Evolutionary conservation across 2,888 invertebrate species (phyloP).

Genomic region (Luperina testacea): DNA sequence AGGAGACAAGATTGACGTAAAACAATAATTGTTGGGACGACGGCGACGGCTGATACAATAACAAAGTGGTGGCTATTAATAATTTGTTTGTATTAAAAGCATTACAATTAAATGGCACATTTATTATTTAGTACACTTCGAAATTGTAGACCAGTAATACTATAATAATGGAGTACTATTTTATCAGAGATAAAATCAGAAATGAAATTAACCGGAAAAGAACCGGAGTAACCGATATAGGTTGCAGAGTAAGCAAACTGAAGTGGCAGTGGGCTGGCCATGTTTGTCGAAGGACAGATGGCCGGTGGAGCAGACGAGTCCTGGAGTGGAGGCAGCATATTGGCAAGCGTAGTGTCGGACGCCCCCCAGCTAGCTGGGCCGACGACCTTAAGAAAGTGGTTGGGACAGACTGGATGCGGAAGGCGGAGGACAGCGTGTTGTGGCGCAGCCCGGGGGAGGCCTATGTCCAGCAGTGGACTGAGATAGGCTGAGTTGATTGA

Average conservation of each 20-base stretch:
- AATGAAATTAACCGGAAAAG: background rate
- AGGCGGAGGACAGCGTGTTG: background rate
- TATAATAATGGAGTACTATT: background rate
- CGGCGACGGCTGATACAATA: background rate
- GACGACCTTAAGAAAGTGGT: background rate
- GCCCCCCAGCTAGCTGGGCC: background rate
- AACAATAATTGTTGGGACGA: constrained; percentile 13
- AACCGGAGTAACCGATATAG: background rate
- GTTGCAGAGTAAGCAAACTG: background rate
- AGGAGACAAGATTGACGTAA: constrained; percentile 28
- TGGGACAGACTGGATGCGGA: background rate
- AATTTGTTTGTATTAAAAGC: background rate
- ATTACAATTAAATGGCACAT: background rate
- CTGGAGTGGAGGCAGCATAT: background rate
- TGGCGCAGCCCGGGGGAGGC: background rate
- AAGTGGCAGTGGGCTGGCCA: background rate
- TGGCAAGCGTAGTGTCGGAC: background rate
- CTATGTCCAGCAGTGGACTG: background rate
- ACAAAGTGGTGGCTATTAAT: background rate
- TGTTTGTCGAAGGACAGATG: background rate
- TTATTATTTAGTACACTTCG: background rate
- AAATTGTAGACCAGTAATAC: background rate
- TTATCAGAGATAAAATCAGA: background rate
- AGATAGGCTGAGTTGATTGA: too few species aligned
- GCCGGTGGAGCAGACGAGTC: background rate